A percentile compares a stretch with the other conserved stretches of the same genome.
phyloP scores from a whole-genome alignment of 2,113 vertebrate genomes.

The Artemisiospiza belli region DNA sequence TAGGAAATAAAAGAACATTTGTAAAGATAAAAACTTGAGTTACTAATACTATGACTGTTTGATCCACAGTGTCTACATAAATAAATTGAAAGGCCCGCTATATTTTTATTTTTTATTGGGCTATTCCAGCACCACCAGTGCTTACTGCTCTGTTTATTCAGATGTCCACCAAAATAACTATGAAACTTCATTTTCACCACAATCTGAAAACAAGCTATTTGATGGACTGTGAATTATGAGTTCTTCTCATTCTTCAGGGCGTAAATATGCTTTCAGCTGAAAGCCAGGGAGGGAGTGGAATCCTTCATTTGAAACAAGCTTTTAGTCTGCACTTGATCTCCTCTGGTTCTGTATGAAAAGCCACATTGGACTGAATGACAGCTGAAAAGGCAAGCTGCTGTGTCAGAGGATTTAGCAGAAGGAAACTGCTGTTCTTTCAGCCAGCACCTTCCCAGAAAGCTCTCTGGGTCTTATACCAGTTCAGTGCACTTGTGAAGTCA shows the following conservation, averaged over 20 bases:
- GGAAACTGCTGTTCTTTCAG: conserved; percentile 38
- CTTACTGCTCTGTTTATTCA: neutral
- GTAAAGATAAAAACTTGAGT: neutral
- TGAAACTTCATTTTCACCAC: neutral
- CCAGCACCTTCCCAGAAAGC: neutral
- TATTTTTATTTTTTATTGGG: conserved; percentile 2
- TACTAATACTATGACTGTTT: neutral
- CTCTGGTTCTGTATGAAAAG: conserved; percentile 50
- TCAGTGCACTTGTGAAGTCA: neutral
- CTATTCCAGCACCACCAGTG: neutral
- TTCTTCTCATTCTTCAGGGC: neutral
- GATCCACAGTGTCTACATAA: neutral
- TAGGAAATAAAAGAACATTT: neutral
- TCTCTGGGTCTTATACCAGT: neutral
- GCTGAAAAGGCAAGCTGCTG: conserved; percentile 46
- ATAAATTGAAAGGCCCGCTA: neutral
- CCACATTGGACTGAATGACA: conserved; percentile 27
- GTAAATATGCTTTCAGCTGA: neutral
- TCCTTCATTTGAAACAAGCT: conserved; percentile 10
- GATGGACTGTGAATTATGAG: neutral
- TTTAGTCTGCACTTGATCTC: conserved; percentile 39
- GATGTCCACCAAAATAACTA: neutral
- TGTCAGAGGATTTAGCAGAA: conserved; percentile 45
- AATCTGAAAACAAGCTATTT: neutral
- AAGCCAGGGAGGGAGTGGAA: neutral